Base-by-base conservation (phyloP, 2,888 invertebrate species). In the Diloba caeruleocephala region DNA sequence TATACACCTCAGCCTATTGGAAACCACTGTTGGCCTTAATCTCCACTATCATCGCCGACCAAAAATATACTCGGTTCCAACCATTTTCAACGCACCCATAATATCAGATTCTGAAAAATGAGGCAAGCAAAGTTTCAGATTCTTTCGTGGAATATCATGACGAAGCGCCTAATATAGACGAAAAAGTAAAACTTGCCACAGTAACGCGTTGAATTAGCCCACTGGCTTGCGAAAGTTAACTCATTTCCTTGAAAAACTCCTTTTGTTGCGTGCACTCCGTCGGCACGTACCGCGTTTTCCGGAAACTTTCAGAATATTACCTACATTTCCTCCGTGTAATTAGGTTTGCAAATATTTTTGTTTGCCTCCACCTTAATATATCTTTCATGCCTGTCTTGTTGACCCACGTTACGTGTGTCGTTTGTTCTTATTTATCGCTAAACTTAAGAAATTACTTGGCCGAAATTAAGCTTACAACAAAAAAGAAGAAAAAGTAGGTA, bases 241-340 rank as follows among this genome's bases (percentile, higher is more conserved):
- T 87, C 85, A 89, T 88, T 89, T 89, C 88, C 88, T 84, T 85
- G 80, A 84, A 82, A 84, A 87, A 86, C 84, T 88, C 84, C 79
- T 76, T 81, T 82, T 82, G 84, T 83, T 83, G 82, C 83, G 85
- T 81, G 78, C 76, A 74, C 64, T 66, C 68, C 52, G 54, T 50
- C 49, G 81, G 79, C 87, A 89, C 87, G 89, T 87, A 62, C 54
- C 78, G 62, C 71, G 63, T 79, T 80, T 81, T 79, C 80, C 81
- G 78, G 74, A 66, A 81, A 79, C 85, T 84, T 79, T 79, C 73
- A 67, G 78, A 79, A 79, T 82, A 82, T 82, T 79, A 79, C 78
- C 74, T 72, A 81, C 79, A 79, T 83, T 85, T 85, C 85, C 85
- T 76, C 66, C 17, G 23, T 50, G 79, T 86, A 89, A 89, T 89